phyloP scores from a whole-genome alignment of 2,888 invertebrate genomes.

The Oithona nana region DNA sequence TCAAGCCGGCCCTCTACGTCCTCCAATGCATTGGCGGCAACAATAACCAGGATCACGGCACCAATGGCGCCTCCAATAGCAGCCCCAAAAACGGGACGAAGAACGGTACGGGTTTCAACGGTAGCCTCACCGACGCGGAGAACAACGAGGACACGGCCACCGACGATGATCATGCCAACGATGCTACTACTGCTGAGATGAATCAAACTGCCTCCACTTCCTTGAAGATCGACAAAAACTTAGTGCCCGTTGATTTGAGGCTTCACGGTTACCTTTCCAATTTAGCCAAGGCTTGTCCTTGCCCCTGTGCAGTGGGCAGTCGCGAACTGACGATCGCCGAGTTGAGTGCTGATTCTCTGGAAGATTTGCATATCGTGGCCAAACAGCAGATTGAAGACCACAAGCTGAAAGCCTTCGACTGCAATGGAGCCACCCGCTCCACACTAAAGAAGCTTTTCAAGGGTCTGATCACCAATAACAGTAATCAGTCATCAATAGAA shows the following conservation, averaged over 20 bases:
- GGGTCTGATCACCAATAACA: not conserved
- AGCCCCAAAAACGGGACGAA: not conserved
- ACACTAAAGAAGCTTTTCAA: conserved; percentile 1
- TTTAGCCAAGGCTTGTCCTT: conserved; percentile 1
- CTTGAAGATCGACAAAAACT: conserved; percentile 7
- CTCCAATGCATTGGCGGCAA: conserved; percentile 1
- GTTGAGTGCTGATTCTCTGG: conserved; percentile 6
- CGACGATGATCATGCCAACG: not conserved
- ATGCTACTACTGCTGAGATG: not conserved
- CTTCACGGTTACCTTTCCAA: conserved; percentile 1
- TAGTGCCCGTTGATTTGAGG: conserved; percentile 1
- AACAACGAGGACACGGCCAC: not conserved
- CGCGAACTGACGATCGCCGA: conserved; percentile 9
- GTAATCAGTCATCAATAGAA: too few species aligned
- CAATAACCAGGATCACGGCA: not conserved
- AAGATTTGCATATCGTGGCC: conserved; percentile 11
- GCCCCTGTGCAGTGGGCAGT: not conserved
- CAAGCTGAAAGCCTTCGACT: conserved; percentile 8
- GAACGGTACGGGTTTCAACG: not conserved
- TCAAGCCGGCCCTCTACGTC: conserved; percentile 14
- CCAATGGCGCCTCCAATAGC: not conserved
- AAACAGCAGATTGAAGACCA: not conserved
- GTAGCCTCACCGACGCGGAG: not conserved
- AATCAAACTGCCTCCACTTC: not conserved
- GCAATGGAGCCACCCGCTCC: not conserved